Base-by-base conservation (phyloP, 2,113 vertebrate species). In the Colistium nudipinnis region DNA sequence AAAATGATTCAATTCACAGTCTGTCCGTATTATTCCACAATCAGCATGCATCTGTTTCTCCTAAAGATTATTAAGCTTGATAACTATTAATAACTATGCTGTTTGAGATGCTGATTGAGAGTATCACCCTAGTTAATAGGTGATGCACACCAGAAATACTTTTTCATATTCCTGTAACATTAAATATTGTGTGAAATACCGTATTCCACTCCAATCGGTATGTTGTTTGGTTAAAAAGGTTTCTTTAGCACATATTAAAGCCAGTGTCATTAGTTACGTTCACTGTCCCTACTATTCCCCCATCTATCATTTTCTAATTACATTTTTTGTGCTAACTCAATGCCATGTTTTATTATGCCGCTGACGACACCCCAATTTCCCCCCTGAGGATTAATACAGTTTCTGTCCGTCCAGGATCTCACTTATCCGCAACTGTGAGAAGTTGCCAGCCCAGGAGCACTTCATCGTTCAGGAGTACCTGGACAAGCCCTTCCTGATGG, bases 391-490 rank as follows among this genome's bases (percentile, higher is more conserved):
- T 85, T 89, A 90, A 89, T 89, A 83, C 81, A 82, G 79, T 70
- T 76, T 84, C 82, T 79, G 88, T 90, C 84, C 68, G 59, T 76
- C 56, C 88, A 99, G 98, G 90, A 98, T 98, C 88, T 99, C 97
- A 65, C 93, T 99, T 90, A 96, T 97, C 92, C 96, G 97, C 85
- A 99, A 96, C 89, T 97, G 94, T 74, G 98, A 99, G 83, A 98
- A 98, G 86, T 94, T 99, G 79, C 96, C 96, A 72, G 93, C 94
- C 87, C 96, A 98, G 85, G 97, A 99, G 85, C 98, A 99, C 90
- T 94, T 98, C 80, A 99, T 99, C 48, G 97, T 99, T 87, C 98
- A 99, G 91, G 97, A 99, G 80, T 99, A 99, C 83, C 94, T 99
- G 77, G 98, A 99, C 87, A 99, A 98, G 66, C 97, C 98, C 30